Evolutionary conservation across 1,140 invertebrate species (phyloP).

Genomic region (Xylocopa sonorina): DNA sequence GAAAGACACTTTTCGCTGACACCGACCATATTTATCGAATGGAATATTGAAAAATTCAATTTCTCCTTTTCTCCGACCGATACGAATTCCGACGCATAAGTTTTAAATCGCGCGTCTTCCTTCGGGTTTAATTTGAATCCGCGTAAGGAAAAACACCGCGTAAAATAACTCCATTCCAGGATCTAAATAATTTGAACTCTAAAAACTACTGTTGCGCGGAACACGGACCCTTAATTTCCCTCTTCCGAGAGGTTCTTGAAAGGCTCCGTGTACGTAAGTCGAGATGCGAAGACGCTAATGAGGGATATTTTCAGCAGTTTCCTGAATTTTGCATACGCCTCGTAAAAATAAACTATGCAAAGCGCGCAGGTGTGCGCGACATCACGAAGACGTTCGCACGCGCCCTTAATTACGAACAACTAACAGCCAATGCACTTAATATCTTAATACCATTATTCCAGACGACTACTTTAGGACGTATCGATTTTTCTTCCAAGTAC

Average conservation of each 20-base stretch:
- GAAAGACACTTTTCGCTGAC: neutral
- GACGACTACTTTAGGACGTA: no score
- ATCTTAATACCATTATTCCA: no score
- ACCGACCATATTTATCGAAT: no score
- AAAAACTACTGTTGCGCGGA: neutral
- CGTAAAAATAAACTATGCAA: neutral
- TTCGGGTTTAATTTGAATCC: neutral
- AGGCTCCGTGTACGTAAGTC: neutral
- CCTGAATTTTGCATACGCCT: neutral
- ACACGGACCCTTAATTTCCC: neutral
- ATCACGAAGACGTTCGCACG: neutral
- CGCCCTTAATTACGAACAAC: no score
- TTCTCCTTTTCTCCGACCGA: no score
- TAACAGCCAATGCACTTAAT: no score
- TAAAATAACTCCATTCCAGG: neutral
- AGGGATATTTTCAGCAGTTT: conserved; percentile 10
- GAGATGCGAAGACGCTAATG: conserved; percentile 2
- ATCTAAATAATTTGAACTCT: neutral
- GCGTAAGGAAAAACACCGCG: neutral
- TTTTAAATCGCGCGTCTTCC: neutral
- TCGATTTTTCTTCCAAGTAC: no score
- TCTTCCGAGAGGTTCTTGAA: neutral
- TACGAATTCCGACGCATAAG: no score
- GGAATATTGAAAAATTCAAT: no score
- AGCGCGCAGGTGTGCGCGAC: neutral